phyloP scores from a whole-genome alignment of 2,797 vertebrate genomes.

The Sylvia borin region DNA sequence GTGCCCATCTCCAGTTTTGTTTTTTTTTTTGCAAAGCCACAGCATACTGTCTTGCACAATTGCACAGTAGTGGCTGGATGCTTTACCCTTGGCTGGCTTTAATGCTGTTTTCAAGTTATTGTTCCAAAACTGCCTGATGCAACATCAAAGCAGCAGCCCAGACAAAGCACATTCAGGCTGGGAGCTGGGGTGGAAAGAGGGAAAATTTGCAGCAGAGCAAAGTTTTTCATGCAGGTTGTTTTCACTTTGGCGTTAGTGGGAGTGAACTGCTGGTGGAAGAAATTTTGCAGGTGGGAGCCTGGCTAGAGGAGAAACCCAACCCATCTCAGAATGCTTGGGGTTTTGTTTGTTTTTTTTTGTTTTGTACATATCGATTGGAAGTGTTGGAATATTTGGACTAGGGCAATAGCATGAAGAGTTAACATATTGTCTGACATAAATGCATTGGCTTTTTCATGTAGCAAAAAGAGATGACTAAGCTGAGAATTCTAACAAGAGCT shows the following conservation, averaged over 20 bases:
- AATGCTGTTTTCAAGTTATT: not conserved
- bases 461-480: constrained; percentile 12
- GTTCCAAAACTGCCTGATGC: not conserved
- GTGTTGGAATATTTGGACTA: not conserved
- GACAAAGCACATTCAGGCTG: constrained; percentile 56
- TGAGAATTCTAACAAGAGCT: not conserved
- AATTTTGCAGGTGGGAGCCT: not conserved
- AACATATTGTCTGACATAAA: not conserved
- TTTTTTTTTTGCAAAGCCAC: not conserved
- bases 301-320: not conserved
- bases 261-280: not conserved
- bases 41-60: not conserved
- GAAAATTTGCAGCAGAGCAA: constrained; percentile 15
- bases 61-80: not conserved
- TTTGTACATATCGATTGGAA: not conserved
- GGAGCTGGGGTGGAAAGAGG: constrained; percentile 54
- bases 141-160: constrained; percentile 29
- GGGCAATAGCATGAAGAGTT: not conserved
- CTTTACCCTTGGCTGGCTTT: constrained; percentile 4
- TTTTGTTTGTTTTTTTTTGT: not conserved
- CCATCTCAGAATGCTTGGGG: not conserved
- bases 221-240: not conserved
- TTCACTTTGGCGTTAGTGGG: not conserved
- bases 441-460: not conserved
- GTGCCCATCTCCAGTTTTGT: not conserved